Percentiles rank a stretch among this genome's conserved stretches.
Conservation (phyloP, 2,797 vertebrate species). For the Peromyscus attwateri region DNA sequence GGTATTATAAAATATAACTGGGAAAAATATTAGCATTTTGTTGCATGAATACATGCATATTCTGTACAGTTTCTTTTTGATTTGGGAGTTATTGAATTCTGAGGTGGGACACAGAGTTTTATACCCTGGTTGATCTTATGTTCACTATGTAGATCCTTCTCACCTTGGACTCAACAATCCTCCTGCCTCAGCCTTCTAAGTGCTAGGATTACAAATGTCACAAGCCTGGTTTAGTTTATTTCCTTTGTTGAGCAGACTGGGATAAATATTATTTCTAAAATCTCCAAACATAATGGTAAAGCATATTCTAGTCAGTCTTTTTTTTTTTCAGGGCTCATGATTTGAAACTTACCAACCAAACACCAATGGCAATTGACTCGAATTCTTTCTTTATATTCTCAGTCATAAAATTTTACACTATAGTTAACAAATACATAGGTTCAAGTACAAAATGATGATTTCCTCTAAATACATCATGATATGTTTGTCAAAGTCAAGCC, state of each 20-base stretch:
- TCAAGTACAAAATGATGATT: background rate
- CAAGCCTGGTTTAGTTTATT: background rate
- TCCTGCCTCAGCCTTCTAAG: no score
- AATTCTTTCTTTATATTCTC: background rate
- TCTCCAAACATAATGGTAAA: conserved; percentile 5
- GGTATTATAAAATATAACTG: background rate
- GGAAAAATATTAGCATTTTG: background rate
- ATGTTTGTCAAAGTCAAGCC: background rate
- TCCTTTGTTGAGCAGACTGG: background rate
- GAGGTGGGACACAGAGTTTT: background rate
- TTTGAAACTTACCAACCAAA: conserved; percentile 24
- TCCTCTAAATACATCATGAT: background rate
- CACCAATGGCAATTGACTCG: background rate
- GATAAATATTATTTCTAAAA: background rate
- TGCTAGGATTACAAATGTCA: background rate
- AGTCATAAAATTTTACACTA: background rate
- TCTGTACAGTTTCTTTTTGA: background rate
- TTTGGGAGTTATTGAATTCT: background rate
- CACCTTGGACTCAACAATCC: background rate
- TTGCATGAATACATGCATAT: background rate
- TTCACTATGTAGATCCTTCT: background rate
- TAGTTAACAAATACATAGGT: background rate
- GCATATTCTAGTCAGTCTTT: background rate
- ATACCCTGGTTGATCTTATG: background rate
- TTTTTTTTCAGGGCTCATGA: background rate